A percentile compares a stretch with the other conserved stretches of the same genome.
Evolutionary conservation across 2,797 vertebrate species (phyloP).

Genomic region (Aotus griseimembra): DNA sequence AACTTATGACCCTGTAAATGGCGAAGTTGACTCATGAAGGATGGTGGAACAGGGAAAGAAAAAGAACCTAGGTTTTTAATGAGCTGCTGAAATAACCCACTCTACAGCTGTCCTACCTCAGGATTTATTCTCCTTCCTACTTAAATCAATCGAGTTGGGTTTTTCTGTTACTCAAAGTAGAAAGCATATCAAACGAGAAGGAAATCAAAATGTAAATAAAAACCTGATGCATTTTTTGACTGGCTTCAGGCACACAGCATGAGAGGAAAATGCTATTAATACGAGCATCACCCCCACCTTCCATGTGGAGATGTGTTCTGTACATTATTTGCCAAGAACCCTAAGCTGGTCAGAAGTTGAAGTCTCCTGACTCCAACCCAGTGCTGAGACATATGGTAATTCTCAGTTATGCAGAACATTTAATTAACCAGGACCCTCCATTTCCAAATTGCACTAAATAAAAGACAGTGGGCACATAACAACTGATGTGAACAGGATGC

Average conservation of each 20-base stretch:
- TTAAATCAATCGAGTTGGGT: background rate
- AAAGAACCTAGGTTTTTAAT: background rate
- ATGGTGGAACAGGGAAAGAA: background rate
- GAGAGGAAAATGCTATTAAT: background rate
- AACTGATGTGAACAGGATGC: background rate
- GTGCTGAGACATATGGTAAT: background rate
- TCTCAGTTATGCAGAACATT: background rate
- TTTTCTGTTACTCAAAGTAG: background rate
- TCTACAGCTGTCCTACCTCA: background rate
- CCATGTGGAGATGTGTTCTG: background rate
- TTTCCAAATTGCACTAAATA: background rate
- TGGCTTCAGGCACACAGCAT: background rate
- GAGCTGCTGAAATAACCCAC: background rate
- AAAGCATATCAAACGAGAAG: slow-evolving; percentile 14
- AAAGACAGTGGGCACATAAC: background rate
- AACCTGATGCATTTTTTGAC: background rate
- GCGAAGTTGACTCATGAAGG: background rate
- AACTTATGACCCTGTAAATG: background rate
- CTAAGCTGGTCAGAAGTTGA: background rate
- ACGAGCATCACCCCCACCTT: background rate
- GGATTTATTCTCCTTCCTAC: background rate
- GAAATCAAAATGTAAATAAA: slow-evolving; percentile 26
- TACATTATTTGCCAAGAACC: background rate
- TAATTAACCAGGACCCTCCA: background rate
- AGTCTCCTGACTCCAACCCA: background rate